These are phyloP conservation scores for Lacanobia wlatinum DNA, from an alignment of 2,888 invertebrate species.

Conservation along the genomic window DNA sequence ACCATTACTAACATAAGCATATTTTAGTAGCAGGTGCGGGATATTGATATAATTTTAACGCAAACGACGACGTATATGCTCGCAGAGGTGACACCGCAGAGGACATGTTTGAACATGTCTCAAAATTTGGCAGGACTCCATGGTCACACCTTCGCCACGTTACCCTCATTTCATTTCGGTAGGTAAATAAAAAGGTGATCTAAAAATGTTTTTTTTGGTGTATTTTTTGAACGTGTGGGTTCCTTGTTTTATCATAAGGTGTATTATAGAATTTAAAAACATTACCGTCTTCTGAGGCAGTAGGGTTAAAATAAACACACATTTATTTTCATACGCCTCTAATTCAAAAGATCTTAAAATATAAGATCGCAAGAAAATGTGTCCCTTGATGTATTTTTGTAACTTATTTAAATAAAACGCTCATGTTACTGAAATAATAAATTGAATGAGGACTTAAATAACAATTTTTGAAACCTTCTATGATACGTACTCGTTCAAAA, in stretches of 20 bases:
- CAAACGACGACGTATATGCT: conserved; percentile 35
- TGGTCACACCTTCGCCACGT: conserved; percentile 39
- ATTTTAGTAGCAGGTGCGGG: conserved; percentile 62
- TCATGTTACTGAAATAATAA: conserved; percentile 14
- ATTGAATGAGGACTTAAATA: conserved; percentile 12
- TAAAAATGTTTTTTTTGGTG: conserved; percentile 2
- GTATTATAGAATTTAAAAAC: background rate
- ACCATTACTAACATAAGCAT: conserved; percentile 58
- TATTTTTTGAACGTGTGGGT: conserved; percentile 1
- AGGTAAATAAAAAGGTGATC: conserved; percentile 21
- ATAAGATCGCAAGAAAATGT: background rate
- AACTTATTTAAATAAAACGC: background rate
- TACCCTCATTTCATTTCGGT: conserved; percentile 27
- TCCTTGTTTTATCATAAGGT: background rate
- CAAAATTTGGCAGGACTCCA: conserved; percentile 60
- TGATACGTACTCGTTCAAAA: conserved; percentile 26
- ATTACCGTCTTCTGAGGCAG: background rate
- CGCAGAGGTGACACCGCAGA: conserved; percentile 28
- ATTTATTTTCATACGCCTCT: background rate
- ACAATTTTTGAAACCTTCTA: conserved; percentile 16
- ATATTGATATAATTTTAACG: conserved; percentile 64
- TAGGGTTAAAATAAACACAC: background rate
- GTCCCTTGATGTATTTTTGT: background rate
- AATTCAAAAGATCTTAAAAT: background rate
- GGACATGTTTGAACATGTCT: conserved; percentile 45